These are phyloP conservation scores for Leistus spinibarbis DNA, from an alignment of 2,888 invertebrate species.

Conservation along the genomic window DNA sequence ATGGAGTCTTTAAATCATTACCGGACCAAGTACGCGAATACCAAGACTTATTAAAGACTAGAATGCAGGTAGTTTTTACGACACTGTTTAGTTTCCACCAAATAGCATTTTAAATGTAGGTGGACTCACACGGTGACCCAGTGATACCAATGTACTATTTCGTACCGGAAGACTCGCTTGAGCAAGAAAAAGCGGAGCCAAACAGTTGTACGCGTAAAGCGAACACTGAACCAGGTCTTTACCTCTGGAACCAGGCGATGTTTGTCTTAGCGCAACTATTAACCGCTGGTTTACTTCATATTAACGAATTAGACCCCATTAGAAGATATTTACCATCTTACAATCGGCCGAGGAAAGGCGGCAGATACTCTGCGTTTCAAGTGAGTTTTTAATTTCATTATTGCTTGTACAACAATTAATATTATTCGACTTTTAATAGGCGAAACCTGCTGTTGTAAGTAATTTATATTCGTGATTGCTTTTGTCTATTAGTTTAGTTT, in stretches of 20 bases:
- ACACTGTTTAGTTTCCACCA: neutral
- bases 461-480: constrained; percentile 45
- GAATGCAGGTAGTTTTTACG: constrained; percentile 67
- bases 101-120: constrained; percentile 10
- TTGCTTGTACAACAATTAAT: constrained; percentile 37
- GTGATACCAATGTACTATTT: constrained; percentile 95
- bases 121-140: constrained; percentile 65
- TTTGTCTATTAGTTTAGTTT: neutral
- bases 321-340: constrained; percentile 94
- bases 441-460: constrained; percentile 68
- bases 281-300: constrained; percentile 85
- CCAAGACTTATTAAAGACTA: constrained; percentile 79
- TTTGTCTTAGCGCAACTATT: constrained; percentile 92
- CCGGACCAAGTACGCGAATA: constrained; percentile 93
- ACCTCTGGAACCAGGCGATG: constrained; percentile 95
- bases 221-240: constrained; percentile 67
- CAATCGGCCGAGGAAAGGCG: constrained; percentile 88
- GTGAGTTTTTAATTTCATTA: constrained; percentile 58
- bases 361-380: constrained; percentile 97
- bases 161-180: constrained; percentile 75
- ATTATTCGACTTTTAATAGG: constrained; percentile 54
- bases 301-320: constrained; percentile 95
- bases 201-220: constrained; percentile 53
- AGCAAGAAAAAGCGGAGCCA: constrained; percentile 73
- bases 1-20: constrained; percentile 87